Conservation (phyloP, 1,140 invertebrate genomes). For the Dreissena polymorpha region DNA sequence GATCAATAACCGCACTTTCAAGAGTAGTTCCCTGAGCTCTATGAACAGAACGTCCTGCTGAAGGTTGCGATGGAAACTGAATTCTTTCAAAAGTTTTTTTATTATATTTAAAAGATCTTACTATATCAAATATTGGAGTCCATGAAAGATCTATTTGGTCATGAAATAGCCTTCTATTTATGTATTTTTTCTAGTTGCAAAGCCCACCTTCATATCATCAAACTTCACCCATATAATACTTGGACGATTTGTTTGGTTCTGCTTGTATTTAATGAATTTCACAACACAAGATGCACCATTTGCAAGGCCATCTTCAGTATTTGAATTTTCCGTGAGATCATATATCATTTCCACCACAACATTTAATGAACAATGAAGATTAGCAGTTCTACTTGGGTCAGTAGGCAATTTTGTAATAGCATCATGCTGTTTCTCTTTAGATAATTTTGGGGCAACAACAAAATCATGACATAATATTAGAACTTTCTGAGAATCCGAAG, state of each 20-base stretch:
- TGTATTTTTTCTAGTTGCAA: conserved; percentile 15
- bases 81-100: conserved; percentile 10
- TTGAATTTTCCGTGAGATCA: conserved; percentile 18
- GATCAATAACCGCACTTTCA: conserved; percentile 11
- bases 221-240: conserved; percentile 33
- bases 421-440: conserved; percentile 19
- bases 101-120: conserved; percentile 10
- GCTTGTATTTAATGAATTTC: conserved; percentile 7
- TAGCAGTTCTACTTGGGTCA: conserved; percentile 11
- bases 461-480: conserved; percentile 22
- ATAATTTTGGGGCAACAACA: conserved; percentile 10
- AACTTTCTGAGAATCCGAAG: not conserved
- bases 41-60: conserved; percentile 23
- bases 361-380: conserved; percentile 29
- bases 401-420: conserved; percentile 21
- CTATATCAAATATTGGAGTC: conserved; percentile 28
- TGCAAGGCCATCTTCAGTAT: conserved; percentile 18
- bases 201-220: conserved; percentile 19
- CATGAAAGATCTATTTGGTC: conserved; percentile 10
- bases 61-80: conserved; percentile 18
- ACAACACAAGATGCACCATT: conserved; percentile 35
- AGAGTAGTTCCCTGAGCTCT: conserved; percentile 26
- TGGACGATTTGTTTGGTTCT: conserved; percentile 11
- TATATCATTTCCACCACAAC: conserved; percentile 40
- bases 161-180: conserved; percentile 12